Conservation (phyloP, 1,140 invertebrate species). For the Chelonus insularis region DNA sequence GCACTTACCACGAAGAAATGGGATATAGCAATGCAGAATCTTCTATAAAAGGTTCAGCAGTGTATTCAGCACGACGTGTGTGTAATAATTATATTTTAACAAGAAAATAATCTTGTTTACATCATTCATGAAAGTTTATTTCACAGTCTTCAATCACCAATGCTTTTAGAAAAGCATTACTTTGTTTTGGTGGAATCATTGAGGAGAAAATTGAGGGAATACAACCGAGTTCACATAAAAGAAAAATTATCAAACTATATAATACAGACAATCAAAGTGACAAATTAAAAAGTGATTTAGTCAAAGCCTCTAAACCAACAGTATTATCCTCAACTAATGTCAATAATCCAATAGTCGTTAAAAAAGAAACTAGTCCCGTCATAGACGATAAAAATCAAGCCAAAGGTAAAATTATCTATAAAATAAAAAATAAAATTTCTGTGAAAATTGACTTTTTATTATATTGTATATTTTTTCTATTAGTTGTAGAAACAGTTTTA, state of each 20-base stretch:
- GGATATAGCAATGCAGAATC: conserved; percentile 39
- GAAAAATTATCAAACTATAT: conserved; percentile 32
- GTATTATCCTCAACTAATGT: too few species aligned
- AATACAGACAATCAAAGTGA: background rate
- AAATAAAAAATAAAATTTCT: too few species aligned
- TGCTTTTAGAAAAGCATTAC: conserved; percentile 33
- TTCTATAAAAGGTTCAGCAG: conserved; percentile 37
- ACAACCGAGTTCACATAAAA: conserved; percentile 29
- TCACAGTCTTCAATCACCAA: conserved; percentile 32
- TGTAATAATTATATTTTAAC: conserved; percentile 18
- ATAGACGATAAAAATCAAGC: too few species aligned
- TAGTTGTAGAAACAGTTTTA: too few species aligned
- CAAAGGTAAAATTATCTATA: too few species aligned
- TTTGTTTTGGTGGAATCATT: conserved; percentile 32
- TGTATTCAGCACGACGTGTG: conserved; percentile 41
- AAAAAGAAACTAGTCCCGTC: too few species aligned
- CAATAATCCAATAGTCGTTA: too few species aligned
- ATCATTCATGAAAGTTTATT: background rate
- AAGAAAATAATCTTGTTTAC: too few species aligned
- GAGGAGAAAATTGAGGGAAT: conserved; percentile 16
- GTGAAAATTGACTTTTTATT: too few species aligned
- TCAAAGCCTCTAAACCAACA: too few species aligned
- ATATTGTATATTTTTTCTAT: too few species aligned
- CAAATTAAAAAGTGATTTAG: background rate
- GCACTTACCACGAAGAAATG: conserved; percentile 43